phyloP scores from a whole-genome alignment of 2,797 vertebrate species.

The Hephaestus fuliginosus region DNA sequence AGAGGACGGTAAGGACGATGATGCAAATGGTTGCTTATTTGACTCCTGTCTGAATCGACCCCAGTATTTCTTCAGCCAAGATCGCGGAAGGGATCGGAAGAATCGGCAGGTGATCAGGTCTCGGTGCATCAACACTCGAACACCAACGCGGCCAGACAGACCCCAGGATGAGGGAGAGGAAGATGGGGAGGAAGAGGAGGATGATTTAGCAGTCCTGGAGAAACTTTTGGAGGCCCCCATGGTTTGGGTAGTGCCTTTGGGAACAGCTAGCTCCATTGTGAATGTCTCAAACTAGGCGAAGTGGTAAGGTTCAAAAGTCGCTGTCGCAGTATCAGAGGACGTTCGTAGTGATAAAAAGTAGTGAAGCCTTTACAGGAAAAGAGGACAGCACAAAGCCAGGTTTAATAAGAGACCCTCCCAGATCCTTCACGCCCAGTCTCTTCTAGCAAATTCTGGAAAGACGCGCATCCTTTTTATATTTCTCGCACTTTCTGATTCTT shows the following conservation, averaged over 20 bases:
- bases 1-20: constrained; percentile 52
- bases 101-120: constrained; percentile 88
- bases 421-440: not conserved
- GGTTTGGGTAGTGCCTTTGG: constrained; percentile 18
- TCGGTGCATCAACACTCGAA: constrained; percentile 82
- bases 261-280: constrained; percentile 63
- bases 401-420: constrained; percentile 56
- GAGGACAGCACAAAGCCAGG: not conserved
- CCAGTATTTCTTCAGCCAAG: constrained; percentile 77
- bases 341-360: not conserved
- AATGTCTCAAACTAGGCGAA: constrained; percentile 4
- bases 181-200: constrained; percentile 27
- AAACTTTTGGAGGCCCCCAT: constrained; percentile 11
- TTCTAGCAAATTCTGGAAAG: constrained; percentile 66
- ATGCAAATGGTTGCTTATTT: not conserved
- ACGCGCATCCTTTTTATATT: constrained; percentile 17
- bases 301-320: not conserved
- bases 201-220: constrained; percentile 9
- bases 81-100: constrained; percentile 81
- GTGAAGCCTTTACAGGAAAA: not conserved
- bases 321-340: not conserved
- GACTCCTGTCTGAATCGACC: constrained; percentile 3
- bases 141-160: constrained; percentile 56
- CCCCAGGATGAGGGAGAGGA: constrained; percentile 48
- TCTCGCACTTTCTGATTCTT: constrained; percentile 59